Percentiles rank a stretch among this genome's conserved stretches.
Evolutionary conservation across 1,140 invertebrate species (phyloP).

Genomic region (Dendroctonus valens): DNA sequence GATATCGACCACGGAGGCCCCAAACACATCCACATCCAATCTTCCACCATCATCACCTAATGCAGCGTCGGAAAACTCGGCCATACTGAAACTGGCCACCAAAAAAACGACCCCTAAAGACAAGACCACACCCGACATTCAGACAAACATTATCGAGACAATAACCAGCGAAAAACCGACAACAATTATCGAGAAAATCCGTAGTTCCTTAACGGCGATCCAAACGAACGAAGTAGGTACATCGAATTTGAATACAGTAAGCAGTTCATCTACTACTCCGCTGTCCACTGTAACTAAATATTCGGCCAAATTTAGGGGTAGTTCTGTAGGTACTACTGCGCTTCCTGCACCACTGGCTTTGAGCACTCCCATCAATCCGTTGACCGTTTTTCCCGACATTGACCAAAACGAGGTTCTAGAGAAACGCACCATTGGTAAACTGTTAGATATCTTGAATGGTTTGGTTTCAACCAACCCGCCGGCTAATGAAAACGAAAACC

Average conservation of each 20-base stretch:
- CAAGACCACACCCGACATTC: constrained; percentile 36
- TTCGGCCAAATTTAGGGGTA: constrained; percentile 32
- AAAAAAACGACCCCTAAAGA: constrained; percentile 42
- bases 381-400: constrained; percentile 40
- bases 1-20: constrained; percentile 44
- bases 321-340: constrained; percentile 35
- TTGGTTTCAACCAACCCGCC: constrained; percentile 35
- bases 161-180: constrained; percentile 49
- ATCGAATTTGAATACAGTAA: constrained; percentile 40
- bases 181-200: constrained; percentile 49
- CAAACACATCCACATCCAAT: constrained; percentile 28
- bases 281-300: constrained; percentile 40
- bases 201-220: constrained; percentile 48
- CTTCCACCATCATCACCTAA: constrained; percentile 27
- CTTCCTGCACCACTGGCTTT: constrained; percentile 39
- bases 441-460: constrained; percentile 43
- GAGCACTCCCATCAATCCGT: constrained; percentile 39
- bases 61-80: constrained; percentile 35
- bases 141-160: constrained; percentile 33
- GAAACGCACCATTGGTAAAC: constrained; percentile 43
- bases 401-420: constrained; percentile 41
- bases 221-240: constrained; percentile 47
- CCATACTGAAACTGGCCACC: constrained; percentile 46
- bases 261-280: constrained; percentile 39
- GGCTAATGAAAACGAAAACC: constrained; percentile 21